Evolutionary conservation across 1,140 invertebrate genomes (phyloP).

Genomic region (Contarinia nasturtii): DNA sequence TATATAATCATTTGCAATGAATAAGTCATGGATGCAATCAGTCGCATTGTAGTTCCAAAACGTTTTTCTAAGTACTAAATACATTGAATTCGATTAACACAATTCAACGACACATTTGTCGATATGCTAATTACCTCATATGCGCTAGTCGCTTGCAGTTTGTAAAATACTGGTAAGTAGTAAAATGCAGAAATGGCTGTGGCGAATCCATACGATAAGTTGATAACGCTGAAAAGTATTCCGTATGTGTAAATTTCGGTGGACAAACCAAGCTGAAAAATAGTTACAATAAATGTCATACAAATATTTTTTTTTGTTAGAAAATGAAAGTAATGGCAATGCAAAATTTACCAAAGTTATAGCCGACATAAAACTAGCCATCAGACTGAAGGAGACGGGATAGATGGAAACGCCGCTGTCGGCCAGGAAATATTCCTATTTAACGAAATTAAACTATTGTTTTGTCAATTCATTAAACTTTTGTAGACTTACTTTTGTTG

Average conservation of each 20-base stretch:
- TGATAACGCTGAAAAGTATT: slow-evolving; percentile 67
- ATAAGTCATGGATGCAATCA: slow-evolving; percentile 55
- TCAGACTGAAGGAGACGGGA: slow-evolving; percentile 69
- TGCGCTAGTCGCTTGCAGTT: slow-evolving; percentile 64
- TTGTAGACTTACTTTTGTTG: slow-evolving; percentile 38
- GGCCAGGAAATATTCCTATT: slow-evolving; percentile 15
- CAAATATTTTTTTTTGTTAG: no score
- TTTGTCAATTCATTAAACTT: background rate
- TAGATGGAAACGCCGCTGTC: slow-evolving; percentile 26
- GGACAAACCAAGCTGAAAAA: slow-evolving; percentile 47
- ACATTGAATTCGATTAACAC: slow-evolving; percentile 10
- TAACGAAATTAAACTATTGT: background rate
- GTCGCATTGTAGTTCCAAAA: slow-evolving; percentile 47
- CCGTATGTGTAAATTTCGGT: slow-evolving; percentile 72
- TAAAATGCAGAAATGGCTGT: slow-evolving; percentile 62
- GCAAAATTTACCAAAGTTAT: slow-evolving; percentile 54
- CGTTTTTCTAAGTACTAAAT: slow-evolving; percentile 65
- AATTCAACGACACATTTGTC: background rate
- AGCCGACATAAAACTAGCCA: slow-evolving; percentile 90
- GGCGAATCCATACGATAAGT: slow-evolving; percentile 58
- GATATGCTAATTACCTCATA: slow-evolving; percentile 41
- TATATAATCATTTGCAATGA: slow-evolving; percentile 73
- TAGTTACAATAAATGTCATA: background rate
- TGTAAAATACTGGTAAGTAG: slow-evolving; percentile 78
- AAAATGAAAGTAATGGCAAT: no score